These are phyloP conservation scores for Platorchestia sp. DNA, from an alignment of 1,140 invertebrate genomes.

Conservation along the genomic window DNA sequence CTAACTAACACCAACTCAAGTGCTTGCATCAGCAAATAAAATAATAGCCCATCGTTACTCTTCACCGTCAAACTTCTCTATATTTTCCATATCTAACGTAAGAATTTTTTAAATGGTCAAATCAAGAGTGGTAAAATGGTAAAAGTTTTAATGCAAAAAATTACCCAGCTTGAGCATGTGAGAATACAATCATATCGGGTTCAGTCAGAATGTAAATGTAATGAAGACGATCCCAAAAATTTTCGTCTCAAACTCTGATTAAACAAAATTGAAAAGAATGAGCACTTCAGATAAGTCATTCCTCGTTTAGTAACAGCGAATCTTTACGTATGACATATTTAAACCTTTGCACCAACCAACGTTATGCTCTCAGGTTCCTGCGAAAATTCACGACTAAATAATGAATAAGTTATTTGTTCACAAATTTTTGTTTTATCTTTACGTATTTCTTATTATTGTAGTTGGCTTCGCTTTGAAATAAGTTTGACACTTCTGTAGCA, in stretches of 20 bases:
- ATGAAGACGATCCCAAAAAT: neutral
- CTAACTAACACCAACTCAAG: neutral
- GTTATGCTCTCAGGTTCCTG: neutral
- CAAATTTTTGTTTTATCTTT: neutral
- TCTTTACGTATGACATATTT: neutral
- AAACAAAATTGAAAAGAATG: neutral
- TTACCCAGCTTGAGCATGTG: neutral
- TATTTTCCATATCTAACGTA: neutral
- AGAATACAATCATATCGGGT: neutral
- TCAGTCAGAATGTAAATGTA: neutral
- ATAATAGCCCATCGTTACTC: neutral
- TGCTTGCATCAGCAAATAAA: neutral
- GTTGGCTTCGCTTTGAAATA: neutral
- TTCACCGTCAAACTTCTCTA: neutral
- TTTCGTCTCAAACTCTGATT: neutral
- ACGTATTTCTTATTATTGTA: neutral
- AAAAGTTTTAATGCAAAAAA: too few relatives aligned
- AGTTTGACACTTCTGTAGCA: neutral
- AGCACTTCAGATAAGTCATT: neutral
- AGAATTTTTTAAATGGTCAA: neutral
- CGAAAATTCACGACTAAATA: neutral
- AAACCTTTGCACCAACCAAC: neutral
- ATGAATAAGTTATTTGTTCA: neutral
- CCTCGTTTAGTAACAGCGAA: neutral
- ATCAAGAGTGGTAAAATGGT: too few relatives aligned